A percentile compares a stretch with the other conserved stretches of the same genome.
Conservation (phyloP, 2,888 invertebrate species). For the Meiosimyza platycephala region DNA sequence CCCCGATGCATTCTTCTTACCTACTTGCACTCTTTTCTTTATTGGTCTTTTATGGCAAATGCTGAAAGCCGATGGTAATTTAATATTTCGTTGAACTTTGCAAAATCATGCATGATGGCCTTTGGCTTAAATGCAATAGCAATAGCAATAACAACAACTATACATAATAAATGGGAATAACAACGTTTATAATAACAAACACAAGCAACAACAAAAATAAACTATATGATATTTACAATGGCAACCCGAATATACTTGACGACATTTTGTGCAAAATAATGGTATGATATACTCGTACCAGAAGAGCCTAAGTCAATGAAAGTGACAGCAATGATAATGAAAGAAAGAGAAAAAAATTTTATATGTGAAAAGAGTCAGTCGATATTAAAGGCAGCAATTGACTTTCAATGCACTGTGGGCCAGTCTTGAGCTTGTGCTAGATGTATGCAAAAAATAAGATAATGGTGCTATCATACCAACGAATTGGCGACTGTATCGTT, state of each 20-base stretch:
- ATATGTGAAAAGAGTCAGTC: too few species aligned
- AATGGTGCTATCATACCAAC: too few species aligned
- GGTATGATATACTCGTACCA: constrained; percentile 16
- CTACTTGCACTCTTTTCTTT: constrained; percentile 33
- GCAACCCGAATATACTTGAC: constrained; percentile 28
- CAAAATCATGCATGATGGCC: constrained; percentile 62
- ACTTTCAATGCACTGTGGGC: too few species aligned
- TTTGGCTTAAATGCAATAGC: constrained; percentile 50
- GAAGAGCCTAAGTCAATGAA: too few species aligned
- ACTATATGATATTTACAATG: constrained; percentile 10
- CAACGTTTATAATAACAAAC: constrained; percentile 12
- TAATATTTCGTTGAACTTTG: constrained; percentile 59
- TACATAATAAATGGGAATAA: constrained; percentile 31
- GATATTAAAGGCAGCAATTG: too few species aligned
- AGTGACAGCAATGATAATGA: too few species aligned
- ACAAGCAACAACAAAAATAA: constrained; percentile 31
- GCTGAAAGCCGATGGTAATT: constrained; percentile 56
- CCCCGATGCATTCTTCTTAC: constrained; percentile 37
- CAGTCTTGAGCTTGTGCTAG: too few species aligned
- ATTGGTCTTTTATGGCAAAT: constrained; percentile 25
- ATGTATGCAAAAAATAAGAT: too few species aligned
- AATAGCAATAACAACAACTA: constrained; percentile 30
- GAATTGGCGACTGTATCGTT: too few species aligned
- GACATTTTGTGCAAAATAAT: constrained; percentile 42
- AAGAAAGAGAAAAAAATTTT: too few species aligned